A percentile compares a stretch with the other conserved stretches of the same genome.
Conservation (phyloP, 2,113 vertebrate genomes). For the Neomonachus schauinslandi region DNA sequence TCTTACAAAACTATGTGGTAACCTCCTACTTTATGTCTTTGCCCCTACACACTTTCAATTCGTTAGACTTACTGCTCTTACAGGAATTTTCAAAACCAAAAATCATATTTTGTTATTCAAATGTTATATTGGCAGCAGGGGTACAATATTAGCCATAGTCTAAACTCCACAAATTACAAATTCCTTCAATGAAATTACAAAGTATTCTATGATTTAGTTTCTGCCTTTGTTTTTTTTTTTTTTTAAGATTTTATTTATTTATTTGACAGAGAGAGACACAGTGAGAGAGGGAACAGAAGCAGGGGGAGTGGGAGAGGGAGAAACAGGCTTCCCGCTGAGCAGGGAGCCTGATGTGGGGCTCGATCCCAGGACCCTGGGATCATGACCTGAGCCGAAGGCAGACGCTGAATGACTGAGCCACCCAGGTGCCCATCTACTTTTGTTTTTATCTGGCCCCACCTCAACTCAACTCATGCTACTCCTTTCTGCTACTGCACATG, state of each 20-base stretch:
- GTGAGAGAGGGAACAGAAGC: too few species aligned
- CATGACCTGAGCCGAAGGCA: too few species aligned
- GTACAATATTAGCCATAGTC: not conserved
- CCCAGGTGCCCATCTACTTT: not conserved
- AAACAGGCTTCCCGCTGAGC: too few species aligned
- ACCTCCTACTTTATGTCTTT: not conserved
- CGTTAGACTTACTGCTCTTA: not conserved
- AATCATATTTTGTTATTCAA: not conserved
- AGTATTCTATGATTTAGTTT: not conserved
- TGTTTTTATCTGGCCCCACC: not conserved
- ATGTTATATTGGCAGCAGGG: not conserved
- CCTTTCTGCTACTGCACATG: not conserved
- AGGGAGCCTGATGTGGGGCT: too few species aligned
- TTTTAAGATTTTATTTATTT: too few species aligned
- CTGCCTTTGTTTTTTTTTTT: not conserved
- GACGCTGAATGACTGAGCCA: too few species aligned
- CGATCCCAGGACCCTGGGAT: too few species aligned
- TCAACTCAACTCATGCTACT: not conserved
- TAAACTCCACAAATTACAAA: not conserved
- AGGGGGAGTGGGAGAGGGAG: too few species aligned
- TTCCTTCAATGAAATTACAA: not conserved
- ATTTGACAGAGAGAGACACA: too few species aligned
- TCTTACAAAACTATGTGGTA: not conserved
- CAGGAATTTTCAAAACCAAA: constrained; percentile 3
- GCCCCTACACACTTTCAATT: not conserved